Base-by-base conservation (phyloP, 2,888 invertebrate genomes). In the Dynastes grantii region DNA sequence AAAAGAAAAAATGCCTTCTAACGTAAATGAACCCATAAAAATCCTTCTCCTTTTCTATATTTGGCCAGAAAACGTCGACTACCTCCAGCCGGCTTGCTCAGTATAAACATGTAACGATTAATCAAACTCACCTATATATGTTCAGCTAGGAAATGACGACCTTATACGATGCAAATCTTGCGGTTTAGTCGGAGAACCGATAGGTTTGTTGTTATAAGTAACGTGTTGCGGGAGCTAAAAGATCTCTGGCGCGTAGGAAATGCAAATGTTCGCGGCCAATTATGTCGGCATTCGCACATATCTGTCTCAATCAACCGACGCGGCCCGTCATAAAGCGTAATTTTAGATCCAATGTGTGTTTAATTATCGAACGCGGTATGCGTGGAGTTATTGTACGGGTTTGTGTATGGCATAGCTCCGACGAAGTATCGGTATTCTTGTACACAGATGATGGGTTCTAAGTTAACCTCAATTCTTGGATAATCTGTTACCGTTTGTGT, bases 291-390 rank as follows among this genome's bases (percentile, higher is more conserved):
- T 65, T 45, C 16, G 65, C 65, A 45, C 65, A 16, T 65, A 65
- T 65, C 65, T 65, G 22, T 45, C 65, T 65, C 65, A 45, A 65
- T 65, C 65, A 45, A 45, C 65, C n/a, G 37, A 40, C 65, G 13
- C 65, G 37, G 37, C 16, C 65, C 37, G 65, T 65, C 65, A 65
- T 65, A 65, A 65, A 37, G 45, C 16, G 45, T 65, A 65, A 65
- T 65, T 65, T 65, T 65, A 65, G 65, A 65, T 11, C 37, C 65
- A 4, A 65, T 65, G 40, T 65, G 64, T 29, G 65, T 65, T 65
- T 65, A 65, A 65, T 65, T 65, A 65, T 65, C 45, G 65, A 65
- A 65, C n/a, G 45, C 65, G 65, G 65, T 40, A 37, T 65, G 65
- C 65, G 22, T 1, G 65, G 27, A 37, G 65, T 40, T 65, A 65